Evolutionary conservation across 2,113 vertebrate species (phyloP).

Genomic region (Brienomyrus longianalis): DNA sequence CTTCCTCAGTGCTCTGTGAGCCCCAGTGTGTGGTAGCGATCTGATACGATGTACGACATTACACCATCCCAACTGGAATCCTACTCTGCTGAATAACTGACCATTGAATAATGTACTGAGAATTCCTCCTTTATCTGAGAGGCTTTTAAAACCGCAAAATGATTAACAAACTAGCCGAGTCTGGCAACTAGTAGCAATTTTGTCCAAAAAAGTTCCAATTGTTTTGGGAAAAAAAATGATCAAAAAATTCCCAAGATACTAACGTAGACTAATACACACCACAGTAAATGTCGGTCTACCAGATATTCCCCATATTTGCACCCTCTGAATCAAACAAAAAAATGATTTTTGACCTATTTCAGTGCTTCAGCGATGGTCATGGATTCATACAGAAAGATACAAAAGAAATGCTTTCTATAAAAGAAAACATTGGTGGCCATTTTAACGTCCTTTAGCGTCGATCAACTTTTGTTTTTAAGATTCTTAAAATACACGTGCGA

Average conservation of each 20-base stretch:
- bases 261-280: not conserved
- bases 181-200: not conserved
- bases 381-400: not conserved
- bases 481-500: not conserved
- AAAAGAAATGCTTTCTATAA: not conserved
- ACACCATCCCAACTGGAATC: not conserved
- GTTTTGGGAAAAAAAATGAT: not conserved
- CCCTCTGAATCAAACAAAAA: not conserved
- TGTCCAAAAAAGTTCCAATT: not conserved
- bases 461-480: not conserved
- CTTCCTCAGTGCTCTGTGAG: not conserved
- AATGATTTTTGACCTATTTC: not conserved
- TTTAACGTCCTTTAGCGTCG: not conserved
- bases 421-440: not conserved
- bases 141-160: not conserved
- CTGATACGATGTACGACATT: no score
- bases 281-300: not conserved
- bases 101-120: not conserved
- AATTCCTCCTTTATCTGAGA: not conserved
- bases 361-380: not conserved
- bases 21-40: no score
- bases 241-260: not conserved
- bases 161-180: not conserved
- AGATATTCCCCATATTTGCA: not conserved
- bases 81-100: not conserved